phyloP scores from a whole-genome alignment of 2,113 vertebrate genomes.

The Protobothrops mucrosquamatus region DNA sequence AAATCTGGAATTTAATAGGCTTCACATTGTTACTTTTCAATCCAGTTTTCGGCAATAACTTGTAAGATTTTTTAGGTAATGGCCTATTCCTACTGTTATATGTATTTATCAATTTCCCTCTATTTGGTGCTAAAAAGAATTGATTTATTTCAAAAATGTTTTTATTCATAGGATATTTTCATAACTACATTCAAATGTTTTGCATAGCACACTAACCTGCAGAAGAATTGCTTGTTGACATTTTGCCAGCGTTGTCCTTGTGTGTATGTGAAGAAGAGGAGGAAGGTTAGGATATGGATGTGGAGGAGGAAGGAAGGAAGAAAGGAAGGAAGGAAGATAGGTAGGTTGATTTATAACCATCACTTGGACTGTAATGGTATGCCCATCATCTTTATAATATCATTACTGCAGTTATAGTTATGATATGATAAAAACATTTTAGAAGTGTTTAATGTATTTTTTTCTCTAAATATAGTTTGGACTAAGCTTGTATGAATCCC shows the following conservation, averaged over 20 bases:
- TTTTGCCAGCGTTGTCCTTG: background rate
- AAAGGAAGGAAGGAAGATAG: too few relatives aligned
- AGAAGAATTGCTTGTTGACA: background rate
- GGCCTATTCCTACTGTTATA: background rate
- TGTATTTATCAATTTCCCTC: background rate
- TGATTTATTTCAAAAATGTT: background rate
- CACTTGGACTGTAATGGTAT: background rate
- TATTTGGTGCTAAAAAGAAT: background rate
- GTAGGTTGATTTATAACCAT: background rate
- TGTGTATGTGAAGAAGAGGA: background rate
- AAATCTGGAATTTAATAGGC: slow-evolving; percentile 22
- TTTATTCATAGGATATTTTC: background rate
- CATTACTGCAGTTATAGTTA: slow-evolving; percentile 21
- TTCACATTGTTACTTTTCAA: slow-evolving; percentile 8
- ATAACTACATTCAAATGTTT: background rate
- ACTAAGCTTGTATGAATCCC: background rate
- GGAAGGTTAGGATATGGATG: background rate
- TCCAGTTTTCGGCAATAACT: background rate
- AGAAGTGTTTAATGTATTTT: slow-evolving; percentile 22
- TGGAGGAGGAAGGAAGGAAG: background rate
- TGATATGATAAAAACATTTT: slow-evolving; percentile 17
- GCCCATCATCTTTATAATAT: slow-evolving; percentile 28
- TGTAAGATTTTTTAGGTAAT: background rate
- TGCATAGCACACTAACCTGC: background rate
- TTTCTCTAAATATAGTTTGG: background rate